These are phyloP conservation scores for Hypolimnas misippus DNA, from an alignment of 2,888 invertebrate genomes.

Conservation along the genomic window DNA sequence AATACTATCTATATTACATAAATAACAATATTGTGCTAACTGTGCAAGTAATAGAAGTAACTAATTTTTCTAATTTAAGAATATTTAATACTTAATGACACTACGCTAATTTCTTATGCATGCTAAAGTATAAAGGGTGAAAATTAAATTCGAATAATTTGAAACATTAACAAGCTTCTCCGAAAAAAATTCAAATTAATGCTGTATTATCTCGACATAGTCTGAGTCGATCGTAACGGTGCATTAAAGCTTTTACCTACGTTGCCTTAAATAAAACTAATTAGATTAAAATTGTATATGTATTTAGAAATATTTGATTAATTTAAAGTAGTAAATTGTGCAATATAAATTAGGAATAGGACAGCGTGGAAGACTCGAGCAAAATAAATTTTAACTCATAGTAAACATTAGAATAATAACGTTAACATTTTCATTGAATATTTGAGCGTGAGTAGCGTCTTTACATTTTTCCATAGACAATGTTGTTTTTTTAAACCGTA, in stretches of 20 bases:
- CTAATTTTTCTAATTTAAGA: constrained; percentile 51
- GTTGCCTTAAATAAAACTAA: constrained; percentile 20
- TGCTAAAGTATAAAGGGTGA: constrained; percentile 18
- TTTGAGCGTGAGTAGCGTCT: constrained; percentile 52
- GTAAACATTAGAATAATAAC: constrained; percentile 1
- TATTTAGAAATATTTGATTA: constrained; percentile 17
- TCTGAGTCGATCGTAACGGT: background rate
- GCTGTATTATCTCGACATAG: background rate
- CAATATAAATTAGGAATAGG: constrained; percentile 29
- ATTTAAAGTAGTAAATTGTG: constrained; percentile 24
- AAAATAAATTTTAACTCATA: constrained; percentile 35
- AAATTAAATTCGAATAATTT: constrained; percentile 3
- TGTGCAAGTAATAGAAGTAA: constrained; percentile 62
- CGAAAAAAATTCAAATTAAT: background rate
- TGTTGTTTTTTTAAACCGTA: constrained; percentile 18
- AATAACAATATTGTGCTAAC: constrained; percentile 68
- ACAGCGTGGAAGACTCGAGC: constrained; percentile 35
- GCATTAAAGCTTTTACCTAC: constrained; percentile 32
- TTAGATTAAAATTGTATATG: constrained; percentile 8
- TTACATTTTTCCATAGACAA: constrained; percentile 25
- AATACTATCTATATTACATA: constrained; percentile 37
- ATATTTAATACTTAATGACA: constrained; percentile 47
- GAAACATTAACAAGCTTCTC: background rate
- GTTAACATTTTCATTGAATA: constrained; percentile 13
- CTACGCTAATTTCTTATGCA: constrained; percentile 34